Evolutionary conservation across 2,113 vertebrate genomes (phyloP), one percentile per base, ranked within the genome.

Genomic region (Mystacornis crossleyi): DNA sequence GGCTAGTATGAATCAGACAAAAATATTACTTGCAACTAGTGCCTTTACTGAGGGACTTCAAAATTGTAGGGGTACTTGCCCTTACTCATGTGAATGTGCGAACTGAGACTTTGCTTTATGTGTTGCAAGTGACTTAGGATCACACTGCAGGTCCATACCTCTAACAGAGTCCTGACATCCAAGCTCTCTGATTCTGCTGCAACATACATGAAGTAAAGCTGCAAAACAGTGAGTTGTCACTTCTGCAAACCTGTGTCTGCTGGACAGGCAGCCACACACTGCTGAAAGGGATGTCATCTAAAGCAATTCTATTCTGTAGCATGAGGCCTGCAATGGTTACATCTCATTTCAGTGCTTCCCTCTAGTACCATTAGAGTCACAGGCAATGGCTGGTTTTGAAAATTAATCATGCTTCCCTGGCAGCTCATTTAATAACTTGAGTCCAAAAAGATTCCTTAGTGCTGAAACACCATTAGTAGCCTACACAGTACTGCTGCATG

Each of bases 31-130:
- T 78, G 26, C 12, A 91, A 86, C 31, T 48, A 28, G 26, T 7
- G 5, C 34, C 38, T 73, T 81, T 54, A 86, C 31, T 50, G 38
- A 77, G 5, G 16, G 24, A 60, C 31, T 40, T 62, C 1, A 4
- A 62, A 93, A 50, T 0, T 38, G 25, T 9, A 73, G 66, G 9
- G 28, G 28, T 42, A 58, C 48, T 61, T 80, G 81, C 75, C 53
- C 58, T 94, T 61, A 55, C 6, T 66, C 1, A 20, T 0, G 0
- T 4, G 7, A 73, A 34, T 1, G 3, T 31, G 29, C 50, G 57
- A 70, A 69, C 6, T 34, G 51, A 77, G 58, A 55, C 28, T 26
- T 51, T 20, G 28, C 26, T 77, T 66, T 58, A 12, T 0, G 1
- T 2, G 18, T 33, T 62, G 42, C 29, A 79, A 53, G 24, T 4